Base-by-base conservation (phyloP, 2,888 invertebrate genomes). In the Teleiodes luculella region DNA sequence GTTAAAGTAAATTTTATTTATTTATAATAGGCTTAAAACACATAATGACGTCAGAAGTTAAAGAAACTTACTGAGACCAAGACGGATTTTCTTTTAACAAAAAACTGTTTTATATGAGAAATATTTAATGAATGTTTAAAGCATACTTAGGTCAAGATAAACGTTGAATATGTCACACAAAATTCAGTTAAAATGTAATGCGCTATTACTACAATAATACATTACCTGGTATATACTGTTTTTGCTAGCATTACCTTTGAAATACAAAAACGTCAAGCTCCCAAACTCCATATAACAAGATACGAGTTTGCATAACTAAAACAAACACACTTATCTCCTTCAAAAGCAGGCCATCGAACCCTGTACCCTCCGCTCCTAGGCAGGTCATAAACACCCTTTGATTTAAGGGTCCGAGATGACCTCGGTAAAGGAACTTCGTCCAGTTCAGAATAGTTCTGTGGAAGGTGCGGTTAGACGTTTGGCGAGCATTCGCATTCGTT, bases 321-420 rank as follows among this genome's bases (percentile, higher is more conserved):
- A 20, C 35, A 31, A 46, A 28, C 31, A 33, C 47, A 48, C 47
- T 33, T 48, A 48, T 33, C 47, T 48, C 18, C 30, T 31, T 48
- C 47, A 48, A 8, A 20, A 41, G 14, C 20, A 8, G 35, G 14
- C 20, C 16, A n/a, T n/a, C 43, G 24, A 43, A 43, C 43, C 24
- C 24, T n/a, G 43, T 11, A 28, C 14, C 46, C 46, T 30, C 14
- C 31, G n/a, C 46, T 30, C 14, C 31, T 6, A 13, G 30, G 46
- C 13, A 43, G 37, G 33, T 35, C 47, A 35, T 35, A 48, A 48
- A 48, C 35, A 48, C 35, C 35, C 35, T 48, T 48, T 48, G 47
- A 48, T 48, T 48, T 48, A 48, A 47, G 33, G 45, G 45, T 11
- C 20, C n/a, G 24, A 10, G 28, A 33, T 47, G 45, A 31, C 46